phyloP scores from a whole-genome alignment of 2,888 invertebrate species.

The Troides aeacus region DNA sequence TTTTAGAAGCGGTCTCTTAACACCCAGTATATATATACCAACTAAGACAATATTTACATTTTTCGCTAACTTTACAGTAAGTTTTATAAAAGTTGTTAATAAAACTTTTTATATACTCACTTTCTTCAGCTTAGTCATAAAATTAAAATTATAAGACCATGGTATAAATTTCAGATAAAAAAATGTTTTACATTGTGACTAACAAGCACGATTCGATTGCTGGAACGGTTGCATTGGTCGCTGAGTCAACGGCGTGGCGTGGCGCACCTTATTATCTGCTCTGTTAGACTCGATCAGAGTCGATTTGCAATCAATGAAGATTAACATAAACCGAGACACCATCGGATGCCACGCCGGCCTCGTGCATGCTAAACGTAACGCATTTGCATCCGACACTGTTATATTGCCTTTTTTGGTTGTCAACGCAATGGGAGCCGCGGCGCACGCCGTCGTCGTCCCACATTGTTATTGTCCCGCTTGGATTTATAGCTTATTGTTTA shows the following conservation, averaged over 20 bases:
- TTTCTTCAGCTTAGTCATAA: neutral
- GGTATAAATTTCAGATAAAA: neutral
- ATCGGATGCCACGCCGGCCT: constrained; percentile 48
- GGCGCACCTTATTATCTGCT: constrained; percentile 52
- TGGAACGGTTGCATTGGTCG: constrained; percentile 17
- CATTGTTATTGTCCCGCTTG: constrained; percentile 28
- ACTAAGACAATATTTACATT: too few species aligned
- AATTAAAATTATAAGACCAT: neutral
- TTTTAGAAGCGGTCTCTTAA: too few species aligned
- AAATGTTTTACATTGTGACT: constrained; percentile 5
- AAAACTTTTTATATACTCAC: too few species aligned
- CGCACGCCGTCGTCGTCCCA: constrained; percentile 24
- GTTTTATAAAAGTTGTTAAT: too few species aligned
- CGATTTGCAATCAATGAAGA: constrained; percentile 74
- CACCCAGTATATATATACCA: too few species aligned
- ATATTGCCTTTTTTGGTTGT: constrained; percentile 37
- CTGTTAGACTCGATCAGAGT: constrained; percentile 55
- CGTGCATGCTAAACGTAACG: constrained; percentile 49
- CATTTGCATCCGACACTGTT: constrained; percentile 41
- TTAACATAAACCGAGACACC: constrained; percentile 65
- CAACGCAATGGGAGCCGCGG: constrained; percentile 24
- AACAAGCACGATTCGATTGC: constrained; percentile 10
- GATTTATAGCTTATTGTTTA: constrained; percentile 27
- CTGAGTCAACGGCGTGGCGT: constrained; percentile 40
- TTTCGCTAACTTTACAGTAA: too few species aligned